Percentiles rank a stretch among this genome's conserved stretches.
Conservation (phyloP, 1,140 invertebrate species). For the Triops longicaudatus region DNA sequence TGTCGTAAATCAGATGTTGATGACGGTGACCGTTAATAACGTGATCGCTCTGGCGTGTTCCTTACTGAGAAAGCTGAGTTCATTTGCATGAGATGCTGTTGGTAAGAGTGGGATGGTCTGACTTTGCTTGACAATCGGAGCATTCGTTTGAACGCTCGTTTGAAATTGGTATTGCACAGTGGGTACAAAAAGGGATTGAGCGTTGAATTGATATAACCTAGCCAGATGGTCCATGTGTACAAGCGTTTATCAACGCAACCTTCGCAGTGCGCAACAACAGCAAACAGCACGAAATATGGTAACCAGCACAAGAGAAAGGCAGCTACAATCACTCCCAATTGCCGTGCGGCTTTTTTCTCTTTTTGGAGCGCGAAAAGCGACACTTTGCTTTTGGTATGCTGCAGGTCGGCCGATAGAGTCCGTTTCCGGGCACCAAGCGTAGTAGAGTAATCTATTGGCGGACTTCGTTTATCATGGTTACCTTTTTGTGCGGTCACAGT, state of each 20-base stretch:
- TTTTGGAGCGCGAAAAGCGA: slow-evolving; percentile 39
- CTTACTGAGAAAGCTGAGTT: background rate
- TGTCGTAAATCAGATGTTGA: background rate
- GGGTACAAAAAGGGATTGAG: slow-evolving; percentile 51
- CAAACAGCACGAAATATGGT: slow-evolving; percentile 54
- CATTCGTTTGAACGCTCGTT: slow-evolving; percentile 47
- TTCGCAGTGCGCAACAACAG: slow-evolving; percentile 53
- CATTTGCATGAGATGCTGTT: slow-evolving; percentile 19
- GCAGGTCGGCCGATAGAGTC: background rate
- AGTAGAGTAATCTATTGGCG: background rate
- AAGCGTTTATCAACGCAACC: slow-evolving; percentile 40
- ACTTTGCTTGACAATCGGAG: slow-evolving; percentile 32
- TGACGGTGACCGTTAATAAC: background rate
- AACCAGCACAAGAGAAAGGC: slow-evolving; percentile 56
- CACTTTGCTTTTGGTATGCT: background rate
- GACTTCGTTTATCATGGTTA: background rate
- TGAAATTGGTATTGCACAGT: slow-evolving; percentile 49
- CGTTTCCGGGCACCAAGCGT: background rate
- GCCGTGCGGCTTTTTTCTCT: slow-evolving; percentile 54
- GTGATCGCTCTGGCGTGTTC: background rate
- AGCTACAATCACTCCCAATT: slow-evolving; percentile 56
- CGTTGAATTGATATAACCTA: slow-evolving; percentile 50
- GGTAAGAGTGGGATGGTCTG: slow-evolving; percentile 14
- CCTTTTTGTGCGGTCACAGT: background rate
- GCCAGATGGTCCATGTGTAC: slow-evolving; percentile 47